Evolutionary conservation across 2,797 vertebrate species (phyloP), one percentile per base, ranked within the genome.

Genomic region (Sebastes diploproa): DNA sequence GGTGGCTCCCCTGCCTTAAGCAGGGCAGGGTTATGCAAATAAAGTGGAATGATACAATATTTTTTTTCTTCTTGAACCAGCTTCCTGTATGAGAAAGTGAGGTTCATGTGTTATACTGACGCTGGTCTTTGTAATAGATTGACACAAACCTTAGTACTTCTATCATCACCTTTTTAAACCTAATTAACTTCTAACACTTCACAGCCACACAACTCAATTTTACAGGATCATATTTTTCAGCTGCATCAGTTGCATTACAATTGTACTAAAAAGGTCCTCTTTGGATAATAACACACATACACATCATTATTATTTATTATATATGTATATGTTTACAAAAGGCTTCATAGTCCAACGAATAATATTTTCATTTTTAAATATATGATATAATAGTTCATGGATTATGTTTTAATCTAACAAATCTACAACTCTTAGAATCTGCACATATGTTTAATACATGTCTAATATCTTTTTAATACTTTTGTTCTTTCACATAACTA

Each of bases 21-120:
- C 90, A 73, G 91, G 93, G 78, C 89, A 94, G 84, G 87, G 92
- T 91, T 93, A 93, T 95, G 93, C 92, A 93, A 94, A 95, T 94
- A 91, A 92, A 89, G 80, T 81, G 77, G 86, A 93, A 85, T 88
- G 81, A 82, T 89, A 87, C 81, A 81, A 75, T 82, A 74, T 80
- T 78, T 69, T 46, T 46, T 18, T 42, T 34, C 30, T 60, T 62
- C 42, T 72, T 42, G 32, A 81, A 78, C 75, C 58, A 81, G 65
- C 81, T 79, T 84, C 77, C 77, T 78, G 84, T 36, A 83, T 77
- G 58, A 73, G 70, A 82, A 86, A 73, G 65, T 75, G 7, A 77
- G 67, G 69, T 89, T 82, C 80, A 68, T 30, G 58, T 76, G 81
- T 72, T 75, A 54, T 7, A 75, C 54, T 80, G 77, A 88, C 25